These are phyloP conservation scores for Lamproptera curius DNA, from an alignment of 2,888 invertebrate genomes.

Conservation along the genomic window DNA sequence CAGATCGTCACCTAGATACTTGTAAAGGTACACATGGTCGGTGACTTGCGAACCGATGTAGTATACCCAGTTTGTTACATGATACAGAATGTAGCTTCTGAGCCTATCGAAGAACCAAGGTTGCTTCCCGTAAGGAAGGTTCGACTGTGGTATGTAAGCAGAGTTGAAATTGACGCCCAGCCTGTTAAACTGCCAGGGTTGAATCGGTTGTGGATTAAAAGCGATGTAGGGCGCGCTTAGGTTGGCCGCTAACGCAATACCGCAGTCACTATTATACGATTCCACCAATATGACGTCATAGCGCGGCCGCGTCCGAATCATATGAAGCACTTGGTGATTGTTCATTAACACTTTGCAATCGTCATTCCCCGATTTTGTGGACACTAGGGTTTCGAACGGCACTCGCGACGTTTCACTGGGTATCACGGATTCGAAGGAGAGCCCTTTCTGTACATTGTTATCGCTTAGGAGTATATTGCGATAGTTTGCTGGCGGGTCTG, in stretches of 20 bases:
- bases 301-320: conserved; percentile 65
- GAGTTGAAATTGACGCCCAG: conserved; percentile 74
- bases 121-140: conserved; percentile 60
- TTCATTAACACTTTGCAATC: conserved; percentile 70
- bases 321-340: conserved; percentile 72
- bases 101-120: conserved; percentile 69
- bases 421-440: conserved; percentile 70
- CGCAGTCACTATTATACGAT: conserved; percentile 86
- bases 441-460: conserved; percentile 57
- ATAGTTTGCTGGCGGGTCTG: conserved; percentile 68
- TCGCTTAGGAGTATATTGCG: conserved; percentile 72
- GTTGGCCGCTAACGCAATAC: conserved; percentile 82
- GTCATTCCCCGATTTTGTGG: conserved; percentile 69
- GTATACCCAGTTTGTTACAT: conserved; percentile 66
- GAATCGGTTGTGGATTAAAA: conserved; percentile 73
- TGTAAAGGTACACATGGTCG: conserved; percentile 64
- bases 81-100: conserved; percentile 59
- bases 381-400: conserved; percentile 67
- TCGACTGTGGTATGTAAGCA: conserved; percentile 65
- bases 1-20: conserved; percentile 72
- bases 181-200: conserved; percentile 74
- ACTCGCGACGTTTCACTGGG: conserved; percentile 66
- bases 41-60: conserved; percentile 65
- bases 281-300: conserved; percentile 86
- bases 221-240: conserved; percentile 81